These are phyloP conservation scores for Mylabris phalerata DNA, from an alignment of 1,140 invertebrate genomes.

Conservation along the genomic window DNA sequence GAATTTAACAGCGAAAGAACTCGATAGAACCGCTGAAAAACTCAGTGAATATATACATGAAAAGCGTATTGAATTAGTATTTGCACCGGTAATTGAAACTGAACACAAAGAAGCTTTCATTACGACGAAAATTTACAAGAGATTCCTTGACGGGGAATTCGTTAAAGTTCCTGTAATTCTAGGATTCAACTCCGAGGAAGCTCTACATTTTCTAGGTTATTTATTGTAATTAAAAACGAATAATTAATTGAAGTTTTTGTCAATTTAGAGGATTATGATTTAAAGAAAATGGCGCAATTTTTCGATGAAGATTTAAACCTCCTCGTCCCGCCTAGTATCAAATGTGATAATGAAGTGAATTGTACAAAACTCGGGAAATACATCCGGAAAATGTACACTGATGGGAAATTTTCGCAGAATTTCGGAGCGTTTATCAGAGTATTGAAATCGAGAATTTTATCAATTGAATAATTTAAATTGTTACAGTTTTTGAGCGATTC, in stretches of 20 bases:
- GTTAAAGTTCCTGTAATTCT: conserved; percentile 51
- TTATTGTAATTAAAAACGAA: conserved; percentile 1
- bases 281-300: neutral
- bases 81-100: conserved; percentile 17
- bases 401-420: neutral
- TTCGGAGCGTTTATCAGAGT: neutral
- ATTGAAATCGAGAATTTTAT: neutral
- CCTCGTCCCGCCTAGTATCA: neutral
- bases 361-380: neutral
- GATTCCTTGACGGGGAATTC: conserved; percentile 39
- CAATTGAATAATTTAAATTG: neutral
- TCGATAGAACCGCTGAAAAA: neutral
- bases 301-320: neutral
- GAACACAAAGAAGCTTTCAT: conserved; percentile 37
- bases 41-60: neutral
- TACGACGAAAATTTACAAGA: conserved; percentile 34
- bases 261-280: neutral
- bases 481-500: conserved; percentile 17
- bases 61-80: neutral
- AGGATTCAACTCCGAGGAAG: conserved; percentile 52
- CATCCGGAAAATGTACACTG: conserved; percentile 2
- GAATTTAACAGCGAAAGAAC: neutral
- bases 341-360: neutral
- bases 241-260: neutral
- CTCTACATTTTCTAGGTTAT: conserved; percentile 31